phyloP scores from a whole-genome alignment of 2,113 vertebrate genomes.

The Cavia aperea region DNA sequence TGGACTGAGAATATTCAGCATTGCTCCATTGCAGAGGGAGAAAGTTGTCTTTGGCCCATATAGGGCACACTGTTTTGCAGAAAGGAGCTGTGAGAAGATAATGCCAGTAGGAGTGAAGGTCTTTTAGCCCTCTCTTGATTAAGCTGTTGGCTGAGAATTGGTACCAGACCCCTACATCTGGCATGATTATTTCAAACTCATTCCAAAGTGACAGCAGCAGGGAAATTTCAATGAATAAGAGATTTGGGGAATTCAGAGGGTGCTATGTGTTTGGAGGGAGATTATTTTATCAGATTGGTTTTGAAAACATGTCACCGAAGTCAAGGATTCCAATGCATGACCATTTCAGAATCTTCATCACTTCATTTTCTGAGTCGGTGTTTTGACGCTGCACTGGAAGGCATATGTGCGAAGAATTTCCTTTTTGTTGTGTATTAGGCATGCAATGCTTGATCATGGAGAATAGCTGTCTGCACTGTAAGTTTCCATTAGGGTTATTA shows the following conservation, averaged over 20 bases:
- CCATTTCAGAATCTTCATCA: neutral
- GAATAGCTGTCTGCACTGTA: neutral
- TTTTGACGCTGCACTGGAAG: neutral
- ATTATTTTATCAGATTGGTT: neutral
- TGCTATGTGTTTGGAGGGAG: neutral
- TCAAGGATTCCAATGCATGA: neutral
- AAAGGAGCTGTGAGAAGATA: neutral
- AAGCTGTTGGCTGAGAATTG: neutral
- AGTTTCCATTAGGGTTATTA: neutral
- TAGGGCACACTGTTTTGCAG: neutral
- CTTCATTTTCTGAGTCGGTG: neutral
- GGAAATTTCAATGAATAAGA: neutral
- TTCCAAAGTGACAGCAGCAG: neutral
- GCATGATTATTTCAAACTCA: neutral
- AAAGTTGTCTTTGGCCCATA: neutral
- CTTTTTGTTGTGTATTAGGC: neutral
- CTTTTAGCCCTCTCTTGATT: neutral
- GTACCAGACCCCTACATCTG: neutral
- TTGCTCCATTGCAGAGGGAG: neutral
- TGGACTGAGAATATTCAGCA: neutral
- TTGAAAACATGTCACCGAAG: neutral
- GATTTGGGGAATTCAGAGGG: neutral
- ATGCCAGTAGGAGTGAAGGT: neutral
- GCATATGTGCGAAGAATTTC: neutral
- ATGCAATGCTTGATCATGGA: rapidly evolving